These are phyloP conservation scores for Plebejus argus DNA, from an alignment of 2,888 invertebrate species.

Conservation along the genomic window DNA sequence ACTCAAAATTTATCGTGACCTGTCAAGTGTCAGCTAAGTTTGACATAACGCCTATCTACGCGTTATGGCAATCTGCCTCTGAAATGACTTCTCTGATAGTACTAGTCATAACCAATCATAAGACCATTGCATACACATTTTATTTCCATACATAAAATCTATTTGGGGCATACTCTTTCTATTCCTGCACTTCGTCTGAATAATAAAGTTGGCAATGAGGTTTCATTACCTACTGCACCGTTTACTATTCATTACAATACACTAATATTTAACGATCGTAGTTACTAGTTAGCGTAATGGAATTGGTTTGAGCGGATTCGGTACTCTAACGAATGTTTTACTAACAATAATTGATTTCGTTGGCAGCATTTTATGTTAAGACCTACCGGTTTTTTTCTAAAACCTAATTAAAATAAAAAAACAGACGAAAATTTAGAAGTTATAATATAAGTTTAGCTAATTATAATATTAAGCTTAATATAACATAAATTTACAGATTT, in stretches of 20 bases:
- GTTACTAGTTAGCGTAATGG: conserved; percentile 10
- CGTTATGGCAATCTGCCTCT: too few relatives aligned
- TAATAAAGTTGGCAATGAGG: conserved; percentile 24
- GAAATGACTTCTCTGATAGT: background rate
- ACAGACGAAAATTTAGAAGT: too few relatives aligned
- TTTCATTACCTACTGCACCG: conserved; percentile 7
- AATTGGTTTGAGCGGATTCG: background rate
- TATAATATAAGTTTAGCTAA: too few relatives aligned
- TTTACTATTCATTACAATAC: conserved; percentile 38
- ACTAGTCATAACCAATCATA: background rate
- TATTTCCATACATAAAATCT: conserved; percentile 8
- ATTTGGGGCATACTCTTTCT: background rate
- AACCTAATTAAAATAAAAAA: too few relatives aligned
- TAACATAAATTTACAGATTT: too few relatives aligned
- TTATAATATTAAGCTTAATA: too few relatives aligned
- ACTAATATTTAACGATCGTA: conserved; percentile 8
- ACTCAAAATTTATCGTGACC: too few relatives aligned
- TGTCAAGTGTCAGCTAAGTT: too few relatives aligned
- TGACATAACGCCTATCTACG: too few relatives aligned
- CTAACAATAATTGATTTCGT: background rate
- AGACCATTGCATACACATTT: background rate
- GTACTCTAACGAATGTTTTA: background rate
- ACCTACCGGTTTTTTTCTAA: too few relatives aligned
- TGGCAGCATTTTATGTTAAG: background rate
- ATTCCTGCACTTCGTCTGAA: background rate